Conservation (phyloP, 2,888 invertebrate species). For the Dynastes hyllus region DNA sequence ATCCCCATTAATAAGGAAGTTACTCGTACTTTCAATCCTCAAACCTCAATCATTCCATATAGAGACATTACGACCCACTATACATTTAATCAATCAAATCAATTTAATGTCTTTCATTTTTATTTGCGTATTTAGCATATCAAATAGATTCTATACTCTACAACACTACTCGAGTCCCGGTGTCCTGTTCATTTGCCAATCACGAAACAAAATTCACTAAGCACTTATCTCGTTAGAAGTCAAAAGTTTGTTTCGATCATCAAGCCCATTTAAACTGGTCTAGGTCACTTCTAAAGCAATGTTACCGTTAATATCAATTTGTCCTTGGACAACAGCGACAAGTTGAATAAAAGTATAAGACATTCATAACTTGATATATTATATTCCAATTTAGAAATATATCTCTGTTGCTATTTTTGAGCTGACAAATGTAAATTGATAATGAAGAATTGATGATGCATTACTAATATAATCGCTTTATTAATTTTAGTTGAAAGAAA, state of each 20-base stretch:
- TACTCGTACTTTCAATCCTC: no score
- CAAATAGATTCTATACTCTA: constrained; percentile 14
- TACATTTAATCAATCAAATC: no score
- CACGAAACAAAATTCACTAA: constrained; percentile 18
- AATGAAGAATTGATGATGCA: neutral
- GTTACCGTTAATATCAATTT: constrained; percentile 41
- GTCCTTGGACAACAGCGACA: constrained; percentile 35
- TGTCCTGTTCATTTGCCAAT: constrained; percentile 5
- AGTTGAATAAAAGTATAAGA: constrained; percentile 25
- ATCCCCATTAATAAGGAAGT: no score
- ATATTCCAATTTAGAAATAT: constrained; percentile 26
- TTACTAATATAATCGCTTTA: neutral
- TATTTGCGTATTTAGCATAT: constrained; percentile 4
- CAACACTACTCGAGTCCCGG: neutral
- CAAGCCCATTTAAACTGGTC: constrained; percentile 44
- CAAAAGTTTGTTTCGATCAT: constrained; percentile 41
- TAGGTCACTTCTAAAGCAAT: constrained; percentile 45
- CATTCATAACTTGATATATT: constrained; percentile 21
- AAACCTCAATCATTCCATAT: no score
- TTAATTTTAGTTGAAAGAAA: no score
- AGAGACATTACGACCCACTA: no score
- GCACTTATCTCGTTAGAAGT: constrained; percentile 40
- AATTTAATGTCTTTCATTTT: constrained; percentile 1
- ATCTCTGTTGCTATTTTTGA: constrained; percentile 17
- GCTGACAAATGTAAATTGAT: neutral